phyloP scores from a whole-genome alignment of 2,113 vertebrate genomes.

The Larimichthys crocea region DNA sequence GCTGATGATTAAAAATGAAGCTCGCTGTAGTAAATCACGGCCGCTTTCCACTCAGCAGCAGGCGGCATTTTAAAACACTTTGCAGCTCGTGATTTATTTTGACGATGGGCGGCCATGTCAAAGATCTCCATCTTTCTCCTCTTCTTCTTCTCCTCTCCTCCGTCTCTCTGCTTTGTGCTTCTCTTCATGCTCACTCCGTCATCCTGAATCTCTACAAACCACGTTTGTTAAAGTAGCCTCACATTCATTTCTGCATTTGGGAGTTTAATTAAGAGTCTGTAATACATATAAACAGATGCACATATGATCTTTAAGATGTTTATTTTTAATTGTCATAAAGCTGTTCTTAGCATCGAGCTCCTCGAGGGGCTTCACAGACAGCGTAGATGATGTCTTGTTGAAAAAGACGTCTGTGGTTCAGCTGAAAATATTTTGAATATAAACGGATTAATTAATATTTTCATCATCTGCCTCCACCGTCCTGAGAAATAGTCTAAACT shows the following conservation, averaged over 20 bases:
- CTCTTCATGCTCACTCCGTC: background rate
- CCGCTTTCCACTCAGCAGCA: conserved; percentile 22
- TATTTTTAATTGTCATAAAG: too few species aligned
- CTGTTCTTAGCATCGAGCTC: too few species aligned
- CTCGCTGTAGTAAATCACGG: conserved; percentile 19
- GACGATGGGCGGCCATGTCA: conserved; percentile 44
- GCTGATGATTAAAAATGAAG: conserved; percentile 36
- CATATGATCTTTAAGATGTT: too few species aligned
- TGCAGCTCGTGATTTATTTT: conserved; percentile 54
- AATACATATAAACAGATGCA: too few species aligned
- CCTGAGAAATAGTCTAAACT: too few species aligned
- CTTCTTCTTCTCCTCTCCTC: background rate
- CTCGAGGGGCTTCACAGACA: too few species aligned
- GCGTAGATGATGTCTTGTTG: too few species aligned
- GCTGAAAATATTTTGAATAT: too few species aligned
- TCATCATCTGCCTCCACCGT: too few species aligned
- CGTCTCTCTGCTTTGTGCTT: background rate
- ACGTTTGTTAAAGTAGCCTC: background rate
- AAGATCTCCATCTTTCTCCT: conserved; percentile 10
- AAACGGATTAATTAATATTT: too few species aligned
- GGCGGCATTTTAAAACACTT: conserved; percentile 58
- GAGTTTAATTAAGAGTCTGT: too few species aligned
- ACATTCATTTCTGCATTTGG: background rate
- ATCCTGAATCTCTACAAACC: background rate
- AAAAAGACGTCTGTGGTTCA: too few species aligned